Evolutionary conservation across 1,140 invertebrate genomes (phyloP).

Genomic region (Lysiphlebus fabarum): DNA sequence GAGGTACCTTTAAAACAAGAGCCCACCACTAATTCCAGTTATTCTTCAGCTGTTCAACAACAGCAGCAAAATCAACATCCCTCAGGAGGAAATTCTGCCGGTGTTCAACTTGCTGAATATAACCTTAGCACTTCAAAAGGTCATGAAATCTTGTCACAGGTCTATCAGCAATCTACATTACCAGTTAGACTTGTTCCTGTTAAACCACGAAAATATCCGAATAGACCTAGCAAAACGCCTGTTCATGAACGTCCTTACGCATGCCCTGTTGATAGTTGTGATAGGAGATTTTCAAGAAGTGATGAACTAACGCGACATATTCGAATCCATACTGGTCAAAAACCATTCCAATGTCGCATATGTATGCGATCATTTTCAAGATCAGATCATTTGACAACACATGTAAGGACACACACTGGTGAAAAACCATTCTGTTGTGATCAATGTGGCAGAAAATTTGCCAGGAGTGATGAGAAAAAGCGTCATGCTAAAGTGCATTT

Average conservation of each 20-base stretch:
- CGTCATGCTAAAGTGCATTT: conserved; percentile 96
- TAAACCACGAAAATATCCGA: conserved; percentile 94
- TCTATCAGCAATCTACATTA: conserved; percentile 79
- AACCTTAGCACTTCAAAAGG: conserved; percentile 92
- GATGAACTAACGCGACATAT: conserved; percentile 98
- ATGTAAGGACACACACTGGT: conserved; percentile 92
- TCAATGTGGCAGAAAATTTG: conserved; percentile 97
- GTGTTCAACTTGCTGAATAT: conserved; percentile 84
- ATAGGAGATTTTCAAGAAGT: conserved; percentile 92
- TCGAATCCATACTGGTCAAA: conserved; percentile 98
- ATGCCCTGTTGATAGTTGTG: conserved; percentile 96
- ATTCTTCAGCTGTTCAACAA: conserved; percentile 35
- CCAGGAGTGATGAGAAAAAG: conserved; percentile 98
- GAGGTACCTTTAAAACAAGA: conserved; percentile 47
- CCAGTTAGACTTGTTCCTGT: conserved; percentile 86
- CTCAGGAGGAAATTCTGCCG: conserved; percentile 44
- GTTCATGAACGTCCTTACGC: conserved; percentile 97
- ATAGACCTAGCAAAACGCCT: conserved; percentile 94
- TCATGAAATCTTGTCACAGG: conserved; percentile 89
- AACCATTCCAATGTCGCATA: conserved; percentile 98
- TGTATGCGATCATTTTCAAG: conserved; percentile 98
- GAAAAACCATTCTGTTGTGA: conserved; percentile 99
- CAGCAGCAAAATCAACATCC: conserved; percentile 41
- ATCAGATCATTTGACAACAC: conserved; percentile 95
- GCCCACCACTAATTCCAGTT: conserved; percentile 35